Evolutionary conservation across 2,113 vertebrate species (phyloP).

Genomic region (Phrynocephalus versicolor): DNA sequence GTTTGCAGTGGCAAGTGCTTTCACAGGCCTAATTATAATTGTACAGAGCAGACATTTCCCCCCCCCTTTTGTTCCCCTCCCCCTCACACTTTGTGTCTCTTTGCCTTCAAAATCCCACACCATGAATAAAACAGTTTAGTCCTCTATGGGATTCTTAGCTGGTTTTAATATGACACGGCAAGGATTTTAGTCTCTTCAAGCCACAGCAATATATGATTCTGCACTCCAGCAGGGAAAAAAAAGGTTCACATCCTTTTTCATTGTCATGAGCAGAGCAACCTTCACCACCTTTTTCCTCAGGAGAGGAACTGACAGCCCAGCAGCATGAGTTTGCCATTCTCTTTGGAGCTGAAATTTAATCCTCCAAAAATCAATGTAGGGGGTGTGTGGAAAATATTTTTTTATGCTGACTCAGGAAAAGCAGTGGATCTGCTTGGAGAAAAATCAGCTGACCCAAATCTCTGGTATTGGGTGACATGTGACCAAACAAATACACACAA

Average conservation of each 20-base stretch:
- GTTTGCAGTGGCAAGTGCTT: neutral
- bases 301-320: slow-evolving; percentile 19
- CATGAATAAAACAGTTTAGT: neutral
- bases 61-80: neutral
- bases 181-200: neutral
- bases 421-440: neutral
- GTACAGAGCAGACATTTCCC: neutral
- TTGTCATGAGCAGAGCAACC: neutral
- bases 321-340: slow-evolving; percentile 19
- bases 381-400: neutral
- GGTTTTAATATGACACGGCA: neutral
- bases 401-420: neutral
- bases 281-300: neutral
- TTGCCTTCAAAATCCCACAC: neutral
- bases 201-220: rapidly evolving
- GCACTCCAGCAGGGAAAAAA: neutral
- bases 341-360: neutral
- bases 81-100: neutral
- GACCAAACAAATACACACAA: neutral
- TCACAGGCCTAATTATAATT: neutral
- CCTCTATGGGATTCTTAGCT: slow-evolving; percentile 3
- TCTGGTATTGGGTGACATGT: neutral
- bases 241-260: slow-evolving; percentile 4
- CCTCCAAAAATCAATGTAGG: neutral
- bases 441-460: neutral